A percentile compares a stretch with the other conserved stretches of the same genome.
Conservation (phyloP, 2,113 vertebrate genomes). For the Salvelinus alpinus region DNA sequence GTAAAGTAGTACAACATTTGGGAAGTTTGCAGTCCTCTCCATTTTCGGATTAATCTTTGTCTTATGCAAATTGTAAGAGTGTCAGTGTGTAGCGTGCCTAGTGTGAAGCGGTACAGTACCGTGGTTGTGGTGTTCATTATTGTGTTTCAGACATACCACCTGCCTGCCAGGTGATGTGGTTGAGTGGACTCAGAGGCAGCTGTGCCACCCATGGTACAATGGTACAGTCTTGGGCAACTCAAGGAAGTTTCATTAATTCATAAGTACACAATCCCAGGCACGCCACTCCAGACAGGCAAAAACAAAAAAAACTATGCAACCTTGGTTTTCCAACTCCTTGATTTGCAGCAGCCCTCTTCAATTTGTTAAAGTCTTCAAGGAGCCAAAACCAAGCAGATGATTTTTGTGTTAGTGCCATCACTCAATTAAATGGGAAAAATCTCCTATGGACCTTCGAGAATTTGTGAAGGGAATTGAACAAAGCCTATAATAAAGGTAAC, state of each 20-base stretch:
- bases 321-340: conserved; percentile 41
- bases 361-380: conserved; percentile 46
- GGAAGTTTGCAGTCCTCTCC: background rate
- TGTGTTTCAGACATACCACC: conserved; percentile 46
- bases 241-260: no score
- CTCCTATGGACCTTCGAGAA: conserved; percentile 40
- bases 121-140: background rate
- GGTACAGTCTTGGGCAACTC: conserved; percentile 19
- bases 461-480: conserved; percentile 41
- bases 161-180: conserved; percentile 44
- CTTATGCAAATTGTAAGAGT: no score
- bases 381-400: conserved; percentile 50
- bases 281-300: conserved; percentile 56
- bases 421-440: conserved; percentile 26
- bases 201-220: background rate
- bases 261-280: conserved; percentile 47
- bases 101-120: background rate
- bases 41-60: background rate
- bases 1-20: background rate
- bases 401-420: conserved; percentile 51
- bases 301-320: conserved; percentile 59
- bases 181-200: background rate
- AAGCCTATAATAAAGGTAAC: conserved; percentile 61
- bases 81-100: no score
- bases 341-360: conserved; percentile 45